phyloP scores from a whole-genome alignment of 1,140 invertebrate genomes.

The Pseudomyrmex gracilis region DNA sequence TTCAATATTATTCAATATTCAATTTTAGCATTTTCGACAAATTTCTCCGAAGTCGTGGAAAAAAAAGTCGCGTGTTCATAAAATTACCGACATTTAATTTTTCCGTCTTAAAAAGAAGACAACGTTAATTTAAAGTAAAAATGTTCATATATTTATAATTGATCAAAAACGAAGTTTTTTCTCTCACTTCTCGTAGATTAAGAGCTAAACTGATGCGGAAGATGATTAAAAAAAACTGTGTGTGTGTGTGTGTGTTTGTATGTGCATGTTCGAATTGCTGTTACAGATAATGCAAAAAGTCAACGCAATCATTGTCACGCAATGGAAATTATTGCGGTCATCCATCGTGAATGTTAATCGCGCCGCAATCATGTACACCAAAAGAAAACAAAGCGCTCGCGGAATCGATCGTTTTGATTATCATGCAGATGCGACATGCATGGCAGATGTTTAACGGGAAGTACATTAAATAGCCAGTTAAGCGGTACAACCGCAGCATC shows the following conservation, averaged over 20 bases:
- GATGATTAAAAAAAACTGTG: no score
- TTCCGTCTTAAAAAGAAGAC: not conserved
- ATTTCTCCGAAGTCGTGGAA: not conserved
- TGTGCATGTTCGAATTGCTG: not conserved
- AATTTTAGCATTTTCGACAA: not conserved
- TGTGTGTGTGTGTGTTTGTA: no score
- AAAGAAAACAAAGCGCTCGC: slow-evolving; percentile 31
- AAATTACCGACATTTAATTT: not conserved
- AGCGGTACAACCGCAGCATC: slow-evolving; percentile 17
- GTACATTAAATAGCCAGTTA: slow-evolving; percentile 2
- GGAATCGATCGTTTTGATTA: slow-evolving; percentile 35
- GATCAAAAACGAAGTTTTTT: not conserved
- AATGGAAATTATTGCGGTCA: slow-evolving; percentile 7
- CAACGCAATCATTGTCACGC: not conserved
- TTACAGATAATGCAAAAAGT: not conserved
- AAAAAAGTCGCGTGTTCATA: not conserved
- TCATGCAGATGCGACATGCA: slow-evolving; percentile 27
- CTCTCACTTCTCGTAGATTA: not conserved
- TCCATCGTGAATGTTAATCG: not conserved
- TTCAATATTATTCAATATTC: slow-evolving; percentile 8
- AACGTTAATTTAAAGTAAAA: not conserved
- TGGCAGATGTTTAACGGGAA: slow-evolving; percentile 22
- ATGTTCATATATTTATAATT: not conserved
- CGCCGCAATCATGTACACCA: not conserved
- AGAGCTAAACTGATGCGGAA: no score